phyloP scores from a whole-genome alignment of 1,140 invertebrate genomes.

The Lordiphosa clarofinis region DNA sequence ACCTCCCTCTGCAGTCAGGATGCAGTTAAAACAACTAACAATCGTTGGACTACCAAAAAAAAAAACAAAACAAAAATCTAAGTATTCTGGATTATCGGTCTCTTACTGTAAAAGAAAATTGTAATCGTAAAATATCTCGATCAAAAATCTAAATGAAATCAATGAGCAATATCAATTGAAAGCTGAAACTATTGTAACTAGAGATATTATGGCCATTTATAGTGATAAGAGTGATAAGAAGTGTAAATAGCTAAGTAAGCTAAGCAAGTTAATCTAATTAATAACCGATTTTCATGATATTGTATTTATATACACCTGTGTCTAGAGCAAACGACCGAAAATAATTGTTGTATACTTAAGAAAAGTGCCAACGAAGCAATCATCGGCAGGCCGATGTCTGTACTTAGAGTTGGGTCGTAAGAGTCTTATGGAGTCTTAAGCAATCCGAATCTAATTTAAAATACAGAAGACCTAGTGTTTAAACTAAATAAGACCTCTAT shows the following conservation, averaged over 20 bases:
- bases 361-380: no score
- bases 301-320: no score
- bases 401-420: no score
- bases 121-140: constrained; percentile 15
- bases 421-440: no score
- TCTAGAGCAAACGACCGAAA: no score
- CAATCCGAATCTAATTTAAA: no score
- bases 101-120: constrained; percentile 13
- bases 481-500: no score
- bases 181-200: constrained; percentile 16
- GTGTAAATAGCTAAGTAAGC: constrained; percentile 20
- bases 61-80: constrained; percentile 13
- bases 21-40: constrained; percentile 11
- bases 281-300: no score
- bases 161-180: not conserved
- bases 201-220: constrained; percentile 42
- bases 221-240: constrained; percentile 27
- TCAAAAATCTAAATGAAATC: constrained; percentile 19
- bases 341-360: no score
- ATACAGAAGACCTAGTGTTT: no score
- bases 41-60: constrained; percentile 12
- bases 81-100: constrained; percentile 50
- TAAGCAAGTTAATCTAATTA: no score
- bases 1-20: constrained; percentile 1
- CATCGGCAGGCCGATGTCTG: no score